A percentile compares a stretch with the other conserved stretches of the same genome.
These are phyloP conservation scores for Centruroides sculpturatus DNA, from an alignment of 1,140 invertebrate genomes.

Conservation along the genomic window DNA sequence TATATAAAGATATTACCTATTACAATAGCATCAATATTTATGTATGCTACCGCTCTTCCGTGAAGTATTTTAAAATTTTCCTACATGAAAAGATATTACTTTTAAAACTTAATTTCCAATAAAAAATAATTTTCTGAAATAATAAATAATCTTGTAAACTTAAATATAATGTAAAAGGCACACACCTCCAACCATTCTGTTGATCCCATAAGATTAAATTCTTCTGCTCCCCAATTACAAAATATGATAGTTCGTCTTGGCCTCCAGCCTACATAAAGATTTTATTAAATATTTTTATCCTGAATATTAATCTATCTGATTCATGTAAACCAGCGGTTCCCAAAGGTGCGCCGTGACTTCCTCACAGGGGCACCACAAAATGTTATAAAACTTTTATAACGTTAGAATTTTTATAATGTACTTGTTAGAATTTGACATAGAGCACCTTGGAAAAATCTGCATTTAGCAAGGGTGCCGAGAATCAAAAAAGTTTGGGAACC, in stretches of 20 bases:
- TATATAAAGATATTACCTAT: slow-evolving; percentile 15
- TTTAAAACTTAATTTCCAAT: no score
- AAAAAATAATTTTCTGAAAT: background rate
- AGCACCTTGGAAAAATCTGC: no score
- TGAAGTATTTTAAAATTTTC: slow-evolving; percentile 21
- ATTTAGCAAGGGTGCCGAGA: no score
- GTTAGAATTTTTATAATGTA: no score
- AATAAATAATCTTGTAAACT: background rate
- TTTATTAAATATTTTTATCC: no score
- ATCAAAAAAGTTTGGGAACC: no score
- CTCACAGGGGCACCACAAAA: no score
- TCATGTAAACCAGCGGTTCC: no score
- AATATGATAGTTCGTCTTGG: slow-evolving; percentile 35
- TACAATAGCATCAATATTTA: slow-evolving; percentile 27
- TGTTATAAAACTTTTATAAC: no score
- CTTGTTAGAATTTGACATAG: no score
- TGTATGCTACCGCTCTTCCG: slow-evolving; percentile 26
- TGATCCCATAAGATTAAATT: slow-evolving; percentile 34
- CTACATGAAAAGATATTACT: background rate
- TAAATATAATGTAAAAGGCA: slow-evolving; percentile 2
- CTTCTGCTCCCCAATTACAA: slow-evolving; percentile 37
- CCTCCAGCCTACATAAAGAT: slow-evolving; percentile 23
- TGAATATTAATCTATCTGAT: no score
- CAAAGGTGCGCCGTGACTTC: no score
- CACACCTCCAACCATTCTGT: slow-evolving; percentile 24